phyloP scores from a whole-genome alignment of 2,888 invertebrate genomes.

The Alsophila aescularia region DNA sequence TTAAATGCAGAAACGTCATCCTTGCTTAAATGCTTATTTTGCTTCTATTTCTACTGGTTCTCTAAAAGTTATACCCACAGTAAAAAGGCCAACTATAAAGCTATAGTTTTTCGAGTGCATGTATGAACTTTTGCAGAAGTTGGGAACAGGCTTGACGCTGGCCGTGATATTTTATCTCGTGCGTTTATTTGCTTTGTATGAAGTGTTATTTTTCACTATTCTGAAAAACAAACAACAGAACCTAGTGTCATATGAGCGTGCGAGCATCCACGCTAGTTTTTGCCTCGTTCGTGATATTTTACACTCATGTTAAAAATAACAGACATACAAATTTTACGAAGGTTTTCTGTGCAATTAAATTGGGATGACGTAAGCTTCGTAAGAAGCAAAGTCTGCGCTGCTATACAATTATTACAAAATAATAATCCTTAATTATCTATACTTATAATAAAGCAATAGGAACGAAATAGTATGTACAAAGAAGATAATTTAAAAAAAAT shows the following conservation, averaged over 20 bases:
- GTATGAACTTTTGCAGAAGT: conserved; percentile 29
- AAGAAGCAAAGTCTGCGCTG: background rate
- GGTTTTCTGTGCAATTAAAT: conserved; percentile 5
- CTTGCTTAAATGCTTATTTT: background rate
- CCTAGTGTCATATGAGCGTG: conserved; percentile 35
- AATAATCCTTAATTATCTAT: no score
- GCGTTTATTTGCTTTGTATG: conserved; percentile 45
- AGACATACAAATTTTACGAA: conserved; percentile 6
- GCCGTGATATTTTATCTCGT: conserved; percentile 39
- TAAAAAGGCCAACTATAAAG: conserved; percentile 34
- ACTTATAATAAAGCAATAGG: no score
- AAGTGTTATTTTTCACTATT: conserved; percentile 51
- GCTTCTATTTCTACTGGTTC: conserved; percentile 3
- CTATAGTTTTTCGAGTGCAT: conserved; percentile 23
- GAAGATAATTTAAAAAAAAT: no score
- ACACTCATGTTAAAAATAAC: conserved; percentile 17
- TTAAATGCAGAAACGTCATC: background rate
- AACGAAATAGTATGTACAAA: no score
- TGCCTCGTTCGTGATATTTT: conserved; percentile 31
- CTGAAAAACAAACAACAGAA: conserved; percentile 41
- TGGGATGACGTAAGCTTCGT: background rate
- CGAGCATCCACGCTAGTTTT: conserved; percentile 34
- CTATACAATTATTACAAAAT: no score
- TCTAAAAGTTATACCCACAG: conserved; percentile 22
- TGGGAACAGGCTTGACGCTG: conserved; percentile 36